Evolutionary conservation across 2,113 vertebrate genomes (phyloP), one percentile per base, ranked within the genome.

Genomic region (Astur gentilis): DNA sequence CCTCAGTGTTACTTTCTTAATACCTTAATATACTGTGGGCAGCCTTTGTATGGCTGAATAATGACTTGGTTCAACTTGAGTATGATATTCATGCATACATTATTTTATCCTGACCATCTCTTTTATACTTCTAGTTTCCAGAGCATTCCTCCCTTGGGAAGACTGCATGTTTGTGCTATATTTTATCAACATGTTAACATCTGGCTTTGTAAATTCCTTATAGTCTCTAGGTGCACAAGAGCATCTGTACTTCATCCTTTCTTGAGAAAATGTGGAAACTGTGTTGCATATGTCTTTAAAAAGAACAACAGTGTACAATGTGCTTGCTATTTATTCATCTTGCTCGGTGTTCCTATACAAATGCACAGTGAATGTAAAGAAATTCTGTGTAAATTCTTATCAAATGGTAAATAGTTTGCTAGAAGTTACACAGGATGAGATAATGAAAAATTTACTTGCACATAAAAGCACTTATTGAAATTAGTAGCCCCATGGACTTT

Each of bases 171-270:
- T 80, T 93, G 70, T 72, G 49, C 89, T 93, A 23, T 83, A 65
- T 90, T 95, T 96, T 95, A 94, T 85, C 73, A 94, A 69, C 29
- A 19, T 58, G 65, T 87, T 95, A 94, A 90, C 90, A 96, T 93
- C 81, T 92, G 93, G 79, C 77, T 93, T 47, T 83, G 72, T 70
- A 82, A 97, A 95, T 96, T 89, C 90, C 19, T 87, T 40, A 9
- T 97, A 89, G 73, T 95, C 81, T 95, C 73, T 82, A 92, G 93
- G 72, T 94, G 61, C 49, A 2, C 36, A 49, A 62, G 40, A 89
- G 57, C 80, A 95, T 93, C 80, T 93, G 77, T 54, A 96, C 77
- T 84, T 95, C 85, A 75, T 89, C 65, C 65, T 84, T 94, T 66
- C 2, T 1, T 1, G 6, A 71, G 23, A 65, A 76, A 89, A 89